Base-by-base conservation (phyloP, 2,797 vertebrate genomes). In the Fringilla coelebs region DNA sequence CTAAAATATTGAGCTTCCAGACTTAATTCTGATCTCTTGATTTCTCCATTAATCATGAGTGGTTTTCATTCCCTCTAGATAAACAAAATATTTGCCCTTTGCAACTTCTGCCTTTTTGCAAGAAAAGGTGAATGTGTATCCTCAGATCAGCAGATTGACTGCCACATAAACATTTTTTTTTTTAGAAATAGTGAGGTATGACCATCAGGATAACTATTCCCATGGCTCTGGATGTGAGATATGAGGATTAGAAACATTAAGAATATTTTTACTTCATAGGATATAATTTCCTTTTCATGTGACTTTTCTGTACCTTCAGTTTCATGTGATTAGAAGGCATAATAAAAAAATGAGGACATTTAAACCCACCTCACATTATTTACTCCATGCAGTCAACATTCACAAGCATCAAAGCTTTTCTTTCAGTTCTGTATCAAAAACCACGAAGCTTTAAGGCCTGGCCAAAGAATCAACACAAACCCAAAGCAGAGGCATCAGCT, bases 331-430 rank as follows among this genome's bases (percentile, higher is more conserved):
- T 89, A 79, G 90, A 93, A 83, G 54, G 49, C 75, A 90, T 72
- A 93, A 94, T 67, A 90, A 95, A 89, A 89, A 92, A 87, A 89
- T 43, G 32, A 87, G 52, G 82, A 45, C 11, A 57, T 92, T 97
- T 84, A 91, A 89, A 67, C n/a, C 22, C 7, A 2, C 81, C 49
- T 92, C 52, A 58, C 65, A 84, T 89, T 85, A 67, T 95, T 95
- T 95, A 88, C 60, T 90, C 78, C 92, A 70, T 60, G 28, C 51
- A 93, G 61, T 87, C 71, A 95, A 29, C 52, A 74, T 95, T 90
- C 83, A 90, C 79, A 90, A 88, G 54, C 85, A 91, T 96, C 92
- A 97, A 97, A 96, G 72, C 63, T 91, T 91, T 76, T 51, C 75
- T 96, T 94, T 94, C 88, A 74, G 41, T 40, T 21, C 55, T 54